Evolutionary conservation across 2,797 vertebrate species (phyloP).

Genomic region (Squalus acanthias): DNA sequence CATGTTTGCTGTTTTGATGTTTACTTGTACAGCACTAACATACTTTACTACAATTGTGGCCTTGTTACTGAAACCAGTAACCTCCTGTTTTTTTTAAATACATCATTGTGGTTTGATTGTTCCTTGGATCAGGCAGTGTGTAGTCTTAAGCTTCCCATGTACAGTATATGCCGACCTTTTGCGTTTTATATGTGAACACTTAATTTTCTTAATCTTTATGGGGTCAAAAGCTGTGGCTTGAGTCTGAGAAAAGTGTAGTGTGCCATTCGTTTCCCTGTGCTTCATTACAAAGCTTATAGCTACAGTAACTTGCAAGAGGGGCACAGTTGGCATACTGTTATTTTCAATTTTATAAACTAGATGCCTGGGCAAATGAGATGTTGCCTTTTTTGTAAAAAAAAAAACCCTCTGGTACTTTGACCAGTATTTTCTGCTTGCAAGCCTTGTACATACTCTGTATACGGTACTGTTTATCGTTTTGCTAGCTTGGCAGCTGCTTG

Average conservation of each 20-base stretch:
- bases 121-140: neutral
- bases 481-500: neutral
- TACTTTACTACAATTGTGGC: neutral
- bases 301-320: neutral
- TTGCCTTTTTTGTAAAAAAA: neutral
- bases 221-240: neutral
- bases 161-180: neutral
- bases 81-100: neutral
- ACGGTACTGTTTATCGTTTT: neutral
- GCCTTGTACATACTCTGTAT: neutral
- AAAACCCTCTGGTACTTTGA: neutral
- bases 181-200: neutral
- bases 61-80: slow-evolving; percentile 26
- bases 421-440: neutral
- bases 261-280: neutral
- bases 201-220: slow-evolving; percentile 27
- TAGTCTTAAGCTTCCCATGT: neutral
- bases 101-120: slow-evolving; percentile 9
- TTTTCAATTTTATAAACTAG: neutral
- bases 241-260: neutral
- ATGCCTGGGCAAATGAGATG: neutral
- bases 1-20: slow-evolving; percentile 21
- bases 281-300: neutral
- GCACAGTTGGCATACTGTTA: neutral
- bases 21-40: neutral